Evolutionary conservation across 2,113 vertebrate species (phyloP).

Genomic region (Xiphophorus maculatus): DNA sequence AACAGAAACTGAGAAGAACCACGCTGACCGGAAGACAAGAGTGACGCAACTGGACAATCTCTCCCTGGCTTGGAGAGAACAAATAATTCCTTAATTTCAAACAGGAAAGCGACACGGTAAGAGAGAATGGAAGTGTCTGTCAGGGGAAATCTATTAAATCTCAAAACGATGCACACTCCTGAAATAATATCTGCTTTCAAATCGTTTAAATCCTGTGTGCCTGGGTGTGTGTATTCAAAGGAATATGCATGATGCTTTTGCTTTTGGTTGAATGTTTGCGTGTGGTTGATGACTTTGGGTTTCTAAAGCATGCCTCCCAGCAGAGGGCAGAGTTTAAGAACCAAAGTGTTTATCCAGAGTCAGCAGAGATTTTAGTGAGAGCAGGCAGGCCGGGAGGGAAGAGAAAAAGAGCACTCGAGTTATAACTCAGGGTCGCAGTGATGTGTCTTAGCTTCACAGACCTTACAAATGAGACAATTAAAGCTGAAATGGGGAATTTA

Average conservation of each 20-base stretch:
- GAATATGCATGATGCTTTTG: background rate
- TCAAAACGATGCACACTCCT: background rate
- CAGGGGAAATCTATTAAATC: background rate
- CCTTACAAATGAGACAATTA: conserved; percentile 16
- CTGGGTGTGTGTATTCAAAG: background rate
- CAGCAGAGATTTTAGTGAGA: conserved; percentile 50
- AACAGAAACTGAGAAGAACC: conserved; percentile 45
- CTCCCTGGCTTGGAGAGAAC: conserved; percentile 19
- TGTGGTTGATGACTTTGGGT: conserved; percentile 49
- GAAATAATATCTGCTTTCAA: background rate
- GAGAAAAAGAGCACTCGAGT: conserved; percentile 33
- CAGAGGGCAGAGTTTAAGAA: conserved; percentile 72
- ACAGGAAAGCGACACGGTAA: conserved; percentile 4
- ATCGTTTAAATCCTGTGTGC: background rate
- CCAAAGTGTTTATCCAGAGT: conserved; percentile 58
- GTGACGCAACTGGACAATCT: conserved; percentile 42
- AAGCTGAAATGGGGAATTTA: conserved; percentile 20
- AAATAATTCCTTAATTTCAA: conserved; percentile 31
- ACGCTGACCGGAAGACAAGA: conserved; percentile 28
- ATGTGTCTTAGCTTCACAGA: conserved; percentile 37
- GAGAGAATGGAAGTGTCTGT: conserved; percentile 10
- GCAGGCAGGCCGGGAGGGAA: conserved; percentile 23
- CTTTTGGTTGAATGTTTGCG: conserved; percentile 35
- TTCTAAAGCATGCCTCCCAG: conserved; percentile 58
- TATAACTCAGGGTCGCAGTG: conserved; percentile 32